Evolutionary conservation across 2,113 vertebrate genomes (phyloP), one percentile per base, ranked within the genome.

Genomic region (Myiozetetes cayanensis): DNA sequence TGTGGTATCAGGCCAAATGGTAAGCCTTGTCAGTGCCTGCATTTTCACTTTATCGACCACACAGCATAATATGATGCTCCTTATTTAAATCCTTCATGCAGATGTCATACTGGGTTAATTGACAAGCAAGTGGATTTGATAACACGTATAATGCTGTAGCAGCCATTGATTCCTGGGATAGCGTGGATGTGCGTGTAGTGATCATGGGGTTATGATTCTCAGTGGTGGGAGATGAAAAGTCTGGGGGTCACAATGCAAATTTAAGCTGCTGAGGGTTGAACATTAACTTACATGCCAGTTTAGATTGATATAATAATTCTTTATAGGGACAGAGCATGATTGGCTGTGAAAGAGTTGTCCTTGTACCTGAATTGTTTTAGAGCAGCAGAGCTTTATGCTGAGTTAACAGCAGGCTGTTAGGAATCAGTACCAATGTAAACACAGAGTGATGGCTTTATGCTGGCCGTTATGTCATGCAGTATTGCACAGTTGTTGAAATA

Each of bases 121-220:
- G 97, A 97, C 95, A 96, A 97, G 95, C 96, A 95, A 93, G 94
- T 96, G 96, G 91, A 96, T 97, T 95, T 95, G 94, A 95, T 97
- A 96, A 94, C 94, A 96, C 1, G 30, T 95, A 35, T 92, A 95
- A 95, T 20, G 52, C 35, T 70, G 90, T 75, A 96, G 78, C 89
- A 95, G 92, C 72, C 88, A 96, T 96, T 71, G 91, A 97, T 97
- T 96, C 80, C 87, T 87, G 59, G 90, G 90, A 87, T 71, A 67
- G 90, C 23, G 58, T 87, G 87, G 66, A 89, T 92, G 77, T 89
- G 87, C 63, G 28, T 79, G 74, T 58, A 82, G 56, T 88, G 90
- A 95, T 96, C 88, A 23, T 25, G 76, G 93, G 77, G 52, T 96
- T 89, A 67, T 68, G 72, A 73, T 87, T 94, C 88, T 93, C 39